These are phyloP conservation scores for Seira ritae DNA, from an alignment of 2,888 invertebrate genomes.

Conservation along the genomic window DNA sequence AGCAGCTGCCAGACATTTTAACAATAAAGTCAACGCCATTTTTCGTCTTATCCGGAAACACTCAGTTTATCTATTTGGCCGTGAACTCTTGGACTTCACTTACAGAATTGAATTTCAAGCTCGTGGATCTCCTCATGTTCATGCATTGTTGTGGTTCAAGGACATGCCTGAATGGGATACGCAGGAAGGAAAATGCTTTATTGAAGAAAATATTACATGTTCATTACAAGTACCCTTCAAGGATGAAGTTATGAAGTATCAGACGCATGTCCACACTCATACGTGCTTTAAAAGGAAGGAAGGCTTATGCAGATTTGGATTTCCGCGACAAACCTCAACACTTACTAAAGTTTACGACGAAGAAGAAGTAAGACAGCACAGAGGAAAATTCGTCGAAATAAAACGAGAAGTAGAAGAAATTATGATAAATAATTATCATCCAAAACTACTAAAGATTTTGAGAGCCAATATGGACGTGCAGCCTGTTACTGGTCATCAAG, in stretches of 20 bases:
- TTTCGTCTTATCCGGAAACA: neutral
- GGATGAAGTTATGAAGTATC: slow-evolving; percentile 35
- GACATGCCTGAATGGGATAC: slow-evolving; percentile 42
- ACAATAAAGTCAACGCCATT: slow-evolving; percentile 8
- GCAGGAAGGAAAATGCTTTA: slow-evolving; percentile 28
- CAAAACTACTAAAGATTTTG: slow-evolving; percentile 42
- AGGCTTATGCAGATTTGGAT: slow-evolving; percentile 39
- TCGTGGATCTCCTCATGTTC: slow-evolving; percentile 42
- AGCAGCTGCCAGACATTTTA: slow-evolving; percentile 46
- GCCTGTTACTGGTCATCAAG: slow-evolving; percentile 32
- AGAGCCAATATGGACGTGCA: slow-evolving; percentile 58
- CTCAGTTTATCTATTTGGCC: slow-evolving; percentile 34
- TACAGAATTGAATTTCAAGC: slow-evolving; percentile 49
- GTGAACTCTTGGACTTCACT: slow-evolving; percentile 18
- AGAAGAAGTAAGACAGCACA: slow-evolving; percentile 23
- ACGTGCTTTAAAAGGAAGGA: slow-evolving; percentile 53
- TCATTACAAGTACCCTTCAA: neutral
- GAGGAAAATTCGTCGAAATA: slow-evolving; percentile 47
- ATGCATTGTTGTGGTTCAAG: slow-evolving; percentile 32
- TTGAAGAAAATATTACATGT: slow-evolving; percentile 38
- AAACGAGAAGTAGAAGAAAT: slow-evolving; percentile 42
- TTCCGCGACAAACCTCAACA: slow-evolving; percentile 9
- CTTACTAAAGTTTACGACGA: slow-evolving; percentile 35
- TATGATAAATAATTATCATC: slow-evolving; percentile 55
- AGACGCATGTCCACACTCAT: slow-evolving; percentile 32